Evolutionary conservation across 92 coral and sea anemone genomes (phyloP).

Genomic region (Micromussa lordhowensis): DNA sequence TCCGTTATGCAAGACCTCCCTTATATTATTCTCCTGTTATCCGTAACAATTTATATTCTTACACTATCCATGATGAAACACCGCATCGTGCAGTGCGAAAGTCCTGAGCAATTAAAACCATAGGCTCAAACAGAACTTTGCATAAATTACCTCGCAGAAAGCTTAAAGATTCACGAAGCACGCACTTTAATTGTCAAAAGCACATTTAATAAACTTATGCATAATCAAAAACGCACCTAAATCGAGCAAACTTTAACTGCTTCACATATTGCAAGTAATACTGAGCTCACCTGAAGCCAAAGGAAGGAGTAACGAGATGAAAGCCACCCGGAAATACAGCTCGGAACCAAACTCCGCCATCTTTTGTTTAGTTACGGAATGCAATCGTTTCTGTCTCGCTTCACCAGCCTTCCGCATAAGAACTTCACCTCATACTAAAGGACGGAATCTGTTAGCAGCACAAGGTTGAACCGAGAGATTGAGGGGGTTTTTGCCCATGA

Average conservation of each 20-base stretch:
- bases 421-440: neutral
- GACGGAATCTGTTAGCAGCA: neutral
- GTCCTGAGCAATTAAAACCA: no score
- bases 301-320: neutral
- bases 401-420: neutral
- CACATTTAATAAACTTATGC: neutral
- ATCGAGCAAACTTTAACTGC: neutral
- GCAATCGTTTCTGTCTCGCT: neutral
- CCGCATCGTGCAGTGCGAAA: no score
- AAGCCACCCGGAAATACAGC: neutral
- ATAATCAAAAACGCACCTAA: neutral
- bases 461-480: neutral
- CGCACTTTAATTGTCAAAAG: neutral
- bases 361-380: constrained; percentile 6
- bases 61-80: no score
- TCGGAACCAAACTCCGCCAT: neutral
- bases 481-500: neutral
- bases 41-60: no score
- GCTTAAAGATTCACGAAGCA: no score
- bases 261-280: neutral
- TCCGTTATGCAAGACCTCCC: no score
- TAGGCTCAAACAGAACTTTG: no score
- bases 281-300: constrained; percentile 2
- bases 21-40: no score
- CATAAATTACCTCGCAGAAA: no score